Conservation (phyloP, 2,888 invertebrate species). For the Julus scanicus region DNA sequence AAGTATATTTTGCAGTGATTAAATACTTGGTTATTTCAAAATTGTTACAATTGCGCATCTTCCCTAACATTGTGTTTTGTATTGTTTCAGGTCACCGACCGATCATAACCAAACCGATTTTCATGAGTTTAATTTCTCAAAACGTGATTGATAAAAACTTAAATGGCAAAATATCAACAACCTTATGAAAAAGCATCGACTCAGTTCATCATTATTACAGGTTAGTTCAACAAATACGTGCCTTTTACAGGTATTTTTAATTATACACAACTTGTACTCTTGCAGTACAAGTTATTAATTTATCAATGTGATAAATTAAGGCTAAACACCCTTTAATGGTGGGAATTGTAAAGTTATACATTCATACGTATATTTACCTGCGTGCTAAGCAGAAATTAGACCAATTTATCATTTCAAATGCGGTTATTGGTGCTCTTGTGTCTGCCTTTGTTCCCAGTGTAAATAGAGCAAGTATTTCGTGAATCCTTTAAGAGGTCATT, state of each 20-base stretch:
- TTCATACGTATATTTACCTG: background rate
- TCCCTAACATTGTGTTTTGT: background rate
- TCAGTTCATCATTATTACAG: background rate
- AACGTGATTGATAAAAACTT: background rate
- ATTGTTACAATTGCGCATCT: background rate
- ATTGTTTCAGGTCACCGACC: conserved; percentile 41
- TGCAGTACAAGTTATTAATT: background rate
- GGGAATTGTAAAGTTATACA: background rate
- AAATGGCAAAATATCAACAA: background rate
- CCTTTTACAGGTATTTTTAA: background rate
- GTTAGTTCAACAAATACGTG: background rate
- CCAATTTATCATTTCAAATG: conserved; percentile 13
- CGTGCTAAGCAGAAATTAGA: background rate
- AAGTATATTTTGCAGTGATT: background rate
- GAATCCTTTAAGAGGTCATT: background rate
- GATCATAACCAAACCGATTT: background rate
- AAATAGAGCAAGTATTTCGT: background rate
- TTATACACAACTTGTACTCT: background rate
- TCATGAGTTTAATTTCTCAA: background rate
- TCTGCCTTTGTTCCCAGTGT: background rate
- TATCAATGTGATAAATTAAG: background rate
- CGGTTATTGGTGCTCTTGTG: background rate
- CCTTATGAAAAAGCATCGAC: background rate
- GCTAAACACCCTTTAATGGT: background rate
- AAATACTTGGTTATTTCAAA: background rate